phyloP scores from a whole-genome alignment of 2,888 invertebrate species.

The Tetragonula carbonaria region DNA sequence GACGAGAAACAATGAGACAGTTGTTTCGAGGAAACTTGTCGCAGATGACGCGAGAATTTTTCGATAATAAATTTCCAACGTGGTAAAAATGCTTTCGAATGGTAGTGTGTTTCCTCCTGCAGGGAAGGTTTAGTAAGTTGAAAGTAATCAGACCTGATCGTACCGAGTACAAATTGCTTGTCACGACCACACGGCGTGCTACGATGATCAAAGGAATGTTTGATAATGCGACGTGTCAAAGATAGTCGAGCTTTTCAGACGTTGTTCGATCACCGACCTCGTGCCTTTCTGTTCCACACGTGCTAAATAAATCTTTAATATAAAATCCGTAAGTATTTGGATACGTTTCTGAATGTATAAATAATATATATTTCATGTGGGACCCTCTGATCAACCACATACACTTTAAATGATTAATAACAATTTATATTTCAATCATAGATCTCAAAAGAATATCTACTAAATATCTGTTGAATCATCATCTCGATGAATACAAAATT shows the following conservation, averaged over 20 bases:
- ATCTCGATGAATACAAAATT: too few species aligned
- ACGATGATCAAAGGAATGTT: neutral
- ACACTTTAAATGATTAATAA: too few species aligned
- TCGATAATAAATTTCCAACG: neutral
- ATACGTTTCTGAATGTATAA: too few species aligned
- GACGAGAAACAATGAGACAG: constrained; percentile 25
- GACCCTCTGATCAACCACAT: too few species aligned
- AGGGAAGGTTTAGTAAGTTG: neutral
- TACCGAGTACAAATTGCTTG: neutral
- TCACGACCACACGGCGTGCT: neutral
- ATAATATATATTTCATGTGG: too few species aligned
- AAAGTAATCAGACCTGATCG: neutral
- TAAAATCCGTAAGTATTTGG: neutral
- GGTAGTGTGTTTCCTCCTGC: neutral
- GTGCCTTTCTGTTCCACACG: too few species aligned
- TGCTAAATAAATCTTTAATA: too few species aligned
- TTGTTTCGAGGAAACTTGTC: constrained; percentile 2
- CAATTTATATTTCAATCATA: too few species aligned
- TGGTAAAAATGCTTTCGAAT: neutral
- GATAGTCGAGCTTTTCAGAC: neutral
- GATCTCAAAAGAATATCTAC: too few species aligned
- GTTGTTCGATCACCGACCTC: neutral
- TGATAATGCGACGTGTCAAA: neutral
- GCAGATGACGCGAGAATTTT: neutral
- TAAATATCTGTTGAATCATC: too few species aligned